These are phyloP conservation scores for Apamea crenata DNA, from an alignment of 2,888 invertebrate species.

Conservation along the genomic window DNA sequence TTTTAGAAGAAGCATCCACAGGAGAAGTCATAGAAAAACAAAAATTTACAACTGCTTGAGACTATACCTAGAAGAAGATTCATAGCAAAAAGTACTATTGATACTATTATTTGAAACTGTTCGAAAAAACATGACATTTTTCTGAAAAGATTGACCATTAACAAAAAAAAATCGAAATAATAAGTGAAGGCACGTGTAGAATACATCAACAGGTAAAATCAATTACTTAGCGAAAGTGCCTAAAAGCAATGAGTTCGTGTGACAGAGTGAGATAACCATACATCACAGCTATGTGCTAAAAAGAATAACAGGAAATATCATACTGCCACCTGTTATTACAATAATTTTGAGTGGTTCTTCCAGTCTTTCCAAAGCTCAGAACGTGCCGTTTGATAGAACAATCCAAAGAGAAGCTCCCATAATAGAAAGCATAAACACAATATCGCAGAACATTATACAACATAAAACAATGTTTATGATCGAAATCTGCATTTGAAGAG, in stretches of 20 bases:
- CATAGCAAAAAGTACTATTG: too few species aligned
- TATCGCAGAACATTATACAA: neutral
- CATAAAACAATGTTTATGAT: constrained; percentile 29
- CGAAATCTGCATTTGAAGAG: constrained; percentile 27
- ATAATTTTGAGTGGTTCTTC: neutral
- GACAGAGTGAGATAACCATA: constrained; percentile 31
- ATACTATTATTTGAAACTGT: neutral
- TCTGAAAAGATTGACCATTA: neutral
- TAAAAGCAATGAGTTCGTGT: constrained; percentile 19
- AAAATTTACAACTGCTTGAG: neutral
- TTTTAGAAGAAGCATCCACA: neutral
- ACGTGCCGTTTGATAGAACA: neutral
- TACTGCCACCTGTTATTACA: constrained; percentile 1
- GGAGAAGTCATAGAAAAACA: neutral
- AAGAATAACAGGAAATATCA: constrained; percentile 7
- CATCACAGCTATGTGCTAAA: neutral
- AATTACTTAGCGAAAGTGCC: constrained; percentile 39
- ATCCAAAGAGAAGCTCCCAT: neutral
- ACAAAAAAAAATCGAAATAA: constrained; percentile 9
- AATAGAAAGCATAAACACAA: constrained; percentile 19
- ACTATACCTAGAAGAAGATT: neutral
- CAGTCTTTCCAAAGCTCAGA: neutral
- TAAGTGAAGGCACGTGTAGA: constrained; percentile 8
- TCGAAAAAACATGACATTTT: neutral
- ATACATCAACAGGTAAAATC: constrained; percentile 28